Percentiles rank a stretch among this genome's conserved stretches.
These are phyloP conservation scores for Cyprinodon diabolis DNA, from an alignment of 2,797 vertebrate species.

Conservation along the genomic window DNA sequence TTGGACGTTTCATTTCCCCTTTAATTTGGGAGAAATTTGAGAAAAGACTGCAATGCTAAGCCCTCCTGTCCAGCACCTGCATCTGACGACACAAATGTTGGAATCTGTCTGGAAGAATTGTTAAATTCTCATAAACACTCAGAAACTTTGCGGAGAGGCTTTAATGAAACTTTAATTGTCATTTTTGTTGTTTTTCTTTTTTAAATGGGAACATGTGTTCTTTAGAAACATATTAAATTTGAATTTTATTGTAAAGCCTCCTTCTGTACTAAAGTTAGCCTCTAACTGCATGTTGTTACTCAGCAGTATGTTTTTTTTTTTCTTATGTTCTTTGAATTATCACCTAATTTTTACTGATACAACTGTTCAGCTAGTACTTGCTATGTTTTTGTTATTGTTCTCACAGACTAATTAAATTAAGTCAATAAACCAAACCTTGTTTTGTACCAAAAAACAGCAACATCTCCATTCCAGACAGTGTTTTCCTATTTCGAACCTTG, in stretches of 20 bases:
- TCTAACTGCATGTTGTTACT: background rate
- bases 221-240: too few species aligned
- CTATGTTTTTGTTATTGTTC: slow-evolving; percentile 15
- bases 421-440: slow-evolving; percentile 25
- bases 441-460: slow-evolving; percentile 7
- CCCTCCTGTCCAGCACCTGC: background rate
- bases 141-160: background rate
- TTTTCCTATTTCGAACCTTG: slow-evolving; percentile 16
- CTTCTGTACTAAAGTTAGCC: background rate
- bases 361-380: slow-evolving; percentile 21
- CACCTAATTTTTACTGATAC: slow-evolving; percentile 35
- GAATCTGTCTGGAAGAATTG: background rate
- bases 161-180: background rate
- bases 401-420: slow-evolving; percentile 18
- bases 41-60: background rate
- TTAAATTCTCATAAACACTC: background rate
- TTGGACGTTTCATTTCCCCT: too few species aligned
- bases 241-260: slow-evolving; percentile 15
- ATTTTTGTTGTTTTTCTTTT: slow-evolving; percentile 21
- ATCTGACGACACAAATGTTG: background rate
- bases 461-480: background rate
- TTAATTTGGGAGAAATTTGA: background rate
- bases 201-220: slow-evolving; percentile 10
- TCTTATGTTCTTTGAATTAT: slow-evolving; percentile 45
- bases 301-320: slow-evolving; percentile 24